Conservation (phyloP, 2,888 invertebrate species). For the Ceraclea dissimilis region DNA sequence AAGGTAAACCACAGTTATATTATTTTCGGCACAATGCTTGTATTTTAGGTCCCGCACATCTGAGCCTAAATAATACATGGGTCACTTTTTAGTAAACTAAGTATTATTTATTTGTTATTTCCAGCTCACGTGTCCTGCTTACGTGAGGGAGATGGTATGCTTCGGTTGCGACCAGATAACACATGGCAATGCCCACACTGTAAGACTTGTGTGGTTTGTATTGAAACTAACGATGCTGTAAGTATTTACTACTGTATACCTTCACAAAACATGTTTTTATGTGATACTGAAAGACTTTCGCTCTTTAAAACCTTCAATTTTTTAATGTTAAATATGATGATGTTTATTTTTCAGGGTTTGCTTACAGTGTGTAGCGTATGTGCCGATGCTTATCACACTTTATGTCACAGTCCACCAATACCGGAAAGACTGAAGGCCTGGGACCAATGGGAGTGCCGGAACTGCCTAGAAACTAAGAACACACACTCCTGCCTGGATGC, state of each 20-base stretch:
- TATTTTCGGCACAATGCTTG: too few species aligned
- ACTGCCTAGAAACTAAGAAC: constrained; percentile 44
- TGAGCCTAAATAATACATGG: too few species aligned
- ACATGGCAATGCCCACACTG: constrained; percentile 88
- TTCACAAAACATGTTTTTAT: too few species aligned
- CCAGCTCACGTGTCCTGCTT: constrained; percentile 62
- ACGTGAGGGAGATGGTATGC: constrained; percentile 59
- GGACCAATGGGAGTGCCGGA: constrained; percentile 65
- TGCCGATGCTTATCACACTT: constrained; percentile 76
- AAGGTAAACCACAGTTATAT: constrained; percentile 39
- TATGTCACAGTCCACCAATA: constrained; percentile 69
- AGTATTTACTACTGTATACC: constrained; percentile 39
- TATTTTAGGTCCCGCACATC: too few species aligned
- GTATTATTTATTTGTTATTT: constrained; percentile 25
- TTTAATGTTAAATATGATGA: neutral
- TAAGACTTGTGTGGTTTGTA: constrained; percentile 77
- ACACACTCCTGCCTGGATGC: constrained; percentile 36
- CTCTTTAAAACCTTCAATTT: too few species aligned
- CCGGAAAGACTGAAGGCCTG: constrained; percentile 49
- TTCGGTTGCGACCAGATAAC: constrained; percentile 55
- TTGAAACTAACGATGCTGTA: constrained; percentile 67
- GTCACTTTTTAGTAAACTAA: too few species aligned
- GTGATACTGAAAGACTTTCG: too few species aligned
- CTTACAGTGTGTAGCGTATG: constrained; percentile 76
- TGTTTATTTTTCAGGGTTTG: constrained; percentile 48